Evolutionary conservation across 2,113 vertebrate species (phyloP), one percentile per base, ranked within the genome.

Genomic region (Mus spicilegus): DNA sequence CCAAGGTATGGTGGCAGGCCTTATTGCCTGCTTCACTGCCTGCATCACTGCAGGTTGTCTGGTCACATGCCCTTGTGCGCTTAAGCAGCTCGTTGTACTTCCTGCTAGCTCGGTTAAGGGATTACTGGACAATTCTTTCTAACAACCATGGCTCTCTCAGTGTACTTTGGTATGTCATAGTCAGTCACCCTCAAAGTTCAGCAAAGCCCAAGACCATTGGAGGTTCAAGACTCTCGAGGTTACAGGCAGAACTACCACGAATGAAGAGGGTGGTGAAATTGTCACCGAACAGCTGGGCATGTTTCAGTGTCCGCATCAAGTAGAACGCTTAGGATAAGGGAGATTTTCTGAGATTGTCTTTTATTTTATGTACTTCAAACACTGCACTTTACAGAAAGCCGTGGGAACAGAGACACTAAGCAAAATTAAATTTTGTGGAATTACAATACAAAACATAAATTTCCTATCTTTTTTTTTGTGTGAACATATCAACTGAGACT

Each of bases 401-500:
- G 49, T 4, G 12, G 36, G 39, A 75, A 86, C 20, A 61, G 4
- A 76, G 36, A 72, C 16, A 73, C 16, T 33, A 92, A 90, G 58
- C 76, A 87, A 65, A 90, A 67, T 75, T 36, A 78, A 92, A 75
- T 85, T 63, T n/a, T 81, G 8, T 81, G 12, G 61, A 89, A 94
- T 89, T 93, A 61, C 5, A 90, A 14, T 24, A 76, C 28, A 49
- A 78, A 89, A 19, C 14, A 80, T 76, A 90, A 61, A 88, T n/a
- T 85, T 58, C 16, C 30, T 54, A 61, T 82, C 36, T 78, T 86
- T 90, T 89, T 65, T 69, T 69, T 69, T 33, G 14, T 4, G 20
- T 54, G 33, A 96, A 81, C 22, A 28, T 80, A 85, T 72, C 42
- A 88, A 84, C 80, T 95, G 84, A 63, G 94, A 81, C 42, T 93